phyloP scores from a whole-genome alignment of 1,140 invertebrate species.

The Heliconius congener region DNA sequence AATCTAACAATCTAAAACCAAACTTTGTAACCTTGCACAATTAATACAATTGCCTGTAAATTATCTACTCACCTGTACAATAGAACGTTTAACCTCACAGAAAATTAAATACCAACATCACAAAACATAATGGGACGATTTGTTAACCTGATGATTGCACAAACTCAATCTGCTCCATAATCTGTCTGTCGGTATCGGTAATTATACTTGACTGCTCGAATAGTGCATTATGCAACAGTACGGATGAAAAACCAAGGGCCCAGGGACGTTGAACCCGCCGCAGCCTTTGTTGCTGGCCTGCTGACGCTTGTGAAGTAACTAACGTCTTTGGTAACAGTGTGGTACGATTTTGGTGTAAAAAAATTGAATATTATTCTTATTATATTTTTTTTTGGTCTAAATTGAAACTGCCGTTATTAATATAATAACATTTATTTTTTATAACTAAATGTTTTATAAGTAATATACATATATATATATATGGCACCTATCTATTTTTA shows the following conservation, averaged over 20 bases:
- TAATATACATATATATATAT: too few relatives aligned
- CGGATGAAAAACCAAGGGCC: conserved; percentile 23
- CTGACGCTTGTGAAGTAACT: neutral
- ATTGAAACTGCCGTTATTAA: too few relatives aligned
- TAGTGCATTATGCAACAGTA: conserved; percentile 23
- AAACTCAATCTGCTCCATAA: conserved; percentile 24
- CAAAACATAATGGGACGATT: neutral
- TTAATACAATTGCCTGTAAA: neutral
- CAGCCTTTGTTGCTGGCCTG: conserved; percentile 16
- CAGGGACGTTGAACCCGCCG: conserved; percentile 12
- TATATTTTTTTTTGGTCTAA: too few relatives aligned
- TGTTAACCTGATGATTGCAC: conserved; percentile 15
- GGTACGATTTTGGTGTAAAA: neutral
- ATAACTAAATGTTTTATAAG: too few relatives aligned
- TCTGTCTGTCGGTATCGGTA: neutral
- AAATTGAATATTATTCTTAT: neutral
- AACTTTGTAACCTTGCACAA: neutral
- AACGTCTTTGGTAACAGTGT: neutral
- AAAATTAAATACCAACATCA: neutral
- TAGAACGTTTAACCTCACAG: neutral
- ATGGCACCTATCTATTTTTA: too few relatives aligned
- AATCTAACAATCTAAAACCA: too few relatives aligned
- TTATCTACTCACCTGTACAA: neutral
- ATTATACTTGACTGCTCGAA: conserved; percentile 16
- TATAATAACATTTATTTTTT: too few relatives aligned